Percentiles rank a stretch among this genome's conserved stretches.
These are phyloP conservation scores for Pandion haliaetus DNA, from an alignment of 2,113 vertebrate genomes.

Conservation along the genomic window DNA sequence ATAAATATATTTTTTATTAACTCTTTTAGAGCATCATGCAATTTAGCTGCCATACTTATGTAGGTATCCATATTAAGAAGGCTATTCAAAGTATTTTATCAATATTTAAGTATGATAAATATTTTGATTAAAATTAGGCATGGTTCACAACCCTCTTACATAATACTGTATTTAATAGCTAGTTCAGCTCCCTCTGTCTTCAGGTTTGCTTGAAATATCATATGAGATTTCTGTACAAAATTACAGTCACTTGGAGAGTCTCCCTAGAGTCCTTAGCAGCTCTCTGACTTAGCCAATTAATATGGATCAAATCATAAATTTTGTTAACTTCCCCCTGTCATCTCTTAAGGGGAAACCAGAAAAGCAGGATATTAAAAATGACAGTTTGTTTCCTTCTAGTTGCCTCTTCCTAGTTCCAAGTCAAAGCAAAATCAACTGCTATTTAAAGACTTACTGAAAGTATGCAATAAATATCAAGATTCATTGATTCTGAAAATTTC, in stretches of 20 bases:
- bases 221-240: neutral
- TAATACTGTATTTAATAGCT: neutral
- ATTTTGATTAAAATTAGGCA: neutral
- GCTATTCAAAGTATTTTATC: neutral
- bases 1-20: neutral
- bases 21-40: neutral
- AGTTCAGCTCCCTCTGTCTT: neutral
- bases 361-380: neutral
- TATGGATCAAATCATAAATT: neutral
- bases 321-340: neutral
- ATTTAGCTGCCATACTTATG: neutral
- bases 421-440: neutral
- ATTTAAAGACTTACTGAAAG: neutral
- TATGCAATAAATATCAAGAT: neutral
- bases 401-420: neutral
- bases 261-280: neutral
- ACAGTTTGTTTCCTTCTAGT: neutral
- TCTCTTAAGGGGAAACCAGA: neutral
- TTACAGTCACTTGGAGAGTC: neutral
- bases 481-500: neutral
- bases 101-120: neutral
- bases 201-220: neutral
- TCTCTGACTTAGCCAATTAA: neutral
- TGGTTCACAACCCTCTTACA: neutral
- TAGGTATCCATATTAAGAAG: neutral